phyloP scores from a whole-genome alignment of 2,888 invertebrate species.

The Drosophila mayaguana region DNA sequence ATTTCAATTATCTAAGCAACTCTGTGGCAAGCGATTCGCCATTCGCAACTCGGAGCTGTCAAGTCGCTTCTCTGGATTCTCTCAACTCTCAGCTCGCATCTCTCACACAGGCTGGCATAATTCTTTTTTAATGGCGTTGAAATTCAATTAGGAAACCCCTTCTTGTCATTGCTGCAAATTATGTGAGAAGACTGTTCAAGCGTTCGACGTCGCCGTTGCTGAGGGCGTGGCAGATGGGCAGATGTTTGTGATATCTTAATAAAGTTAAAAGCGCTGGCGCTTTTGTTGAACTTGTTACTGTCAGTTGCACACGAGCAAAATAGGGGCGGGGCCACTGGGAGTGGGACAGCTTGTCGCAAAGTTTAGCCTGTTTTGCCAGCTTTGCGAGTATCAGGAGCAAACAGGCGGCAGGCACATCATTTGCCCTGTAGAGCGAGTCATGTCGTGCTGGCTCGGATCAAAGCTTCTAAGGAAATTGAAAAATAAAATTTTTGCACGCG shows the following conservation, averaged over 20 bases:
- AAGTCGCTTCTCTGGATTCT: neutral
- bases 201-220: slow-evolving; percentile 14
- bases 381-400: slow-evolving; percentile 16
- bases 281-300: slow-evolving; percentile 67
- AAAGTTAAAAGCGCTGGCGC: slow-evolving; percentile 71
- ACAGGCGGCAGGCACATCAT: slow-evolving; percentile 39
- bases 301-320: slow-evolving; percentile 58
- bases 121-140: slow-evolving; percentile 75
- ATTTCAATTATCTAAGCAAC: slow-evolving; percentile 45
- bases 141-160: slow-evolving; percentile 74
- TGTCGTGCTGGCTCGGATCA: slow-evolving; percentile 59
- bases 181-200: slow-evolving; percentile 53
- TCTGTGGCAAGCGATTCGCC: slow-evolving; percentile 29
- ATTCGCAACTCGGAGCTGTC: slow-evolving; percentile 2
- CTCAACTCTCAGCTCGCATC: slow-evolving; percentile 24
- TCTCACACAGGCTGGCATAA: slow-evolving; percentile 47
- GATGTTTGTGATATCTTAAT: slow-evolving; percentile 73
- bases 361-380: slow-evolving; percentile 36
- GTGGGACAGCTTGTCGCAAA: slow-evolving; percentile 44
- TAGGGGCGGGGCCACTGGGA: neutral
- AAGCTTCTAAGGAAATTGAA: slow-evolving; percentile 73
- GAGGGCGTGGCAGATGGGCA: slow-evolving; percentile 13
- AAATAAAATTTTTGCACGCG: slow-evolving; percentile 57
- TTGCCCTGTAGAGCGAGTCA: slow-evolving; percentile 17
- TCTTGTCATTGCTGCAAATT: slow-evolving; percentile 64